Evolutionary conservation across 1,140 invertebrate species (phyloP).

Genomic region (Ips nitidus): DNA sequence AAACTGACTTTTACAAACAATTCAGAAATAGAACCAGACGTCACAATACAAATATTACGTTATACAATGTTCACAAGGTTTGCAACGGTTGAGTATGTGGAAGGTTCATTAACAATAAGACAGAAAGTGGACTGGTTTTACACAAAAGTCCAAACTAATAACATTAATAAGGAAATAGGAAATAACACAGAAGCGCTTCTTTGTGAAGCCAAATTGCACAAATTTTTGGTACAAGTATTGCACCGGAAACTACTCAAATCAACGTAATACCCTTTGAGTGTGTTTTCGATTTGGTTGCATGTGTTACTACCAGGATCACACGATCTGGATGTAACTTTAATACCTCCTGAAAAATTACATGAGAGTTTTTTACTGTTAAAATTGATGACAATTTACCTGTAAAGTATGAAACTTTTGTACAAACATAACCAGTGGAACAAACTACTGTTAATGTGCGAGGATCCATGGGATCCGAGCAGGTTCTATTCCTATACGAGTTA

Average conservation of each 20-base stretch:
- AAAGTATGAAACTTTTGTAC: background rate
- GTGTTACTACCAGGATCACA: background rate
- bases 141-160: background rate
- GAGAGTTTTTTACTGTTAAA: background rate
- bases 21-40: too few relatives aligned
- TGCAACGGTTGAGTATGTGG: too few relatives aligned
- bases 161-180: background rate
- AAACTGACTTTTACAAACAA: too few relatives aligned
- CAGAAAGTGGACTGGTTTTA: background rate
- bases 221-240: background rate
- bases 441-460: background rate
- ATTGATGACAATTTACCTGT: slow-evolving; percentile 1
- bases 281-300: background rate
- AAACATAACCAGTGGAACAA: background rate
- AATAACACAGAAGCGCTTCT: background rate
- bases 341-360: background rate
- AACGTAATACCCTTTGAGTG: background rate
- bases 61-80: too few relatives aligned
- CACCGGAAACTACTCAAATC: background rate
- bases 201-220: background rate
- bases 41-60: too few relatives aligned
- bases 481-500: background rate
- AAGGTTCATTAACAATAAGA: too few relatives aligned
- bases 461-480: background rate
- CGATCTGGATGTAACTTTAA: background rate